Base-by-base conservation (phyloP, 1,140 invertebrate genomes). In the Conopomorpha cramerella region DNA sequence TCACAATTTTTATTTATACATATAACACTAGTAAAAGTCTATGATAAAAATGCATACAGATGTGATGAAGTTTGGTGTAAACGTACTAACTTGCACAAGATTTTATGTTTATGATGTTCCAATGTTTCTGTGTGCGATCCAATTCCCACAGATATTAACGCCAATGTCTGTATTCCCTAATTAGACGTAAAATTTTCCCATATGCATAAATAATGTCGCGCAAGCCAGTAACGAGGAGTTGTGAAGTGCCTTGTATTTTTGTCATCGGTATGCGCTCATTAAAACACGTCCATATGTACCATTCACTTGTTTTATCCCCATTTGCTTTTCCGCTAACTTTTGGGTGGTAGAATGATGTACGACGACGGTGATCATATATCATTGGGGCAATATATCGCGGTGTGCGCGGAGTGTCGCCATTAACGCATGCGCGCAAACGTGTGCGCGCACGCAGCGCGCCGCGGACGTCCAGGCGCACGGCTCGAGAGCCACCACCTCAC, bases 331-430 rank as follows among this genome's bases (percentile, higher is more conserved):
- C 60, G 49, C 66, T 68, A 68, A 73, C 64, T 70, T 74, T 74
- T 58, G 70, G 66, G 70, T 71, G 63, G 70, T 70, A 60, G 66
- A 44, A 66, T 67, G 66, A 74, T 71, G 63, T 45, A 74, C 63
- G 70, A 67, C 49, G 60, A 60, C 62, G 62, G 54, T 62, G 64
- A 56, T 46, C 55, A 62, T 74, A 71, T 74, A 74, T 74, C 68
- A 74, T 71, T 63, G 55, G 42, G 53, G 61, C 56, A 68, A 65
- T 73, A 73, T 73, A 66, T 68, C 60, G 51, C 49, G 50, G 48
- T 46, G 62, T 68, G 55, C 63, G 64, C 35, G 51, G 70, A 71
- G 61, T 71, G 70, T 74, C 66, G 63, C 66, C 70, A 74, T 71
- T 74, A 74, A 67, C 70, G 70, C 66, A 61, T 51, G 56, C 54